A percentile compares a stretch with the other conserved stretches of the same genome.
Conservation (phyloP, 2,113 vertebrate genomes). For the Empidonax alnorum region DNA sequence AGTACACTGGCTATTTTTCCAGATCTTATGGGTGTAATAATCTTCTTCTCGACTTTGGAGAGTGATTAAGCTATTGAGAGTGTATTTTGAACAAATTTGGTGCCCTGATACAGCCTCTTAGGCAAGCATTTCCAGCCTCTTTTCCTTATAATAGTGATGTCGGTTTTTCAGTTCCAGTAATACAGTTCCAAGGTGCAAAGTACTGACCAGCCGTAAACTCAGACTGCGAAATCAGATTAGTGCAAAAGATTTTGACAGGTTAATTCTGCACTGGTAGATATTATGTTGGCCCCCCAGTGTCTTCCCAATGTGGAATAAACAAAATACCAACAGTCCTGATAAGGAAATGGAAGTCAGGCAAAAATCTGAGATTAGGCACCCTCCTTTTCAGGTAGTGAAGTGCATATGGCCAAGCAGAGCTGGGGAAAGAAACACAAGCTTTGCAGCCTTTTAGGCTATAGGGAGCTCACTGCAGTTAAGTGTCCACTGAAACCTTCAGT, state of each 20-base stretch:
- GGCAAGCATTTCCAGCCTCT: background rate
- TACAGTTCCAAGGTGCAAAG: background rate
- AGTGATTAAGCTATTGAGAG: background rate
- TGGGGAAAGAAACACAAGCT: background rate
- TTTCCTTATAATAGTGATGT: background rate
- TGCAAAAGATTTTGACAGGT: background rate
- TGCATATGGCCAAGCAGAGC: background rate
- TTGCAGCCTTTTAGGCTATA: background rate
- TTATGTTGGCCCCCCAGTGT: background rate
- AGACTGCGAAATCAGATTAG: background rate
- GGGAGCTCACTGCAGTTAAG: background rate
- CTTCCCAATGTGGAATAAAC: background rate
- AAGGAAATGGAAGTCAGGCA: background rate
- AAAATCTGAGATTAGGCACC: background rate
- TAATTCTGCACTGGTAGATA: background rate
- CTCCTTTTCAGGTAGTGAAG: background rate
- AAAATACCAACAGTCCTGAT: background rate
- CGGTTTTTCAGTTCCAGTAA: background rate
- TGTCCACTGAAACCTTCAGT: background rate
- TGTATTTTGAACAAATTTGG: background rate
- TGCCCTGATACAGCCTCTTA: background rate
- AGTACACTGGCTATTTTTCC: background rate
- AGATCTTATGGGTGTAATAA: background rate
- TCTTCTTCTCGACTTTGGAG: background rate
- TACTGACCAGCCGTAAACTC: background rate